Evolutionary conservation across 2,113 vertebrate genomes (phyloP).

Genomic region (Pardalotus punctatus): DNA sequence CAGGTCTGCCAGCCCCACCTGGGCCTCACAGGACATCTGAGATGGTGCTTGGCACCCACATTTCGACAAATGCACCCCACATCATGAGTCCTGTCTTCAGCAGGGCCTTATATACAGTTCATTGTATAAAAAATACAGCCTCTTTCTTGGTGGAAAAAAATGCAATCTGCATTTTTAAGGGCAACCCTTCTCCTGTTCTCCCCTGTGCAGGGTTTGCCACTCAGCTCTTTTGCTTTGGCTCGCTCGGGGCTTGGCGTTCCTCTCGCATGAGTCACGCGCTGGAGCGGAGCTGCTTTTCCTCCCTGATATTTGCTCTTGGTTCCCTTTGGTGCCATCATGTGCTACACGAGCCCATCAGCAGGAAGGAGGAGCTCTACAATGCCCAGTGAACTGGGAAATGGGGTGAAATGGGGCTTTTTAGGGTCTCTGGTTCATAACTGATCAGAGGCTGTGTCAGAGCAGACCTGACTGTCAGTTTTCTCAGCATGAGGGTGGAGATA

Average conservation of each 20-base stretch:
- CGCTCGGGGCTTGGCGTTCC: background rate
- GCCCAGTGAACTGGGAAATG: background rate
- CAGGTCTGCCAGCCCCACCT: background rate
- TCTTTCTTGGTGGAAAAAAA: background rate
- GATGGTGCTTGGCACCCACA: background rate
- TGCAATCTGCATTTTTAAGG: background rate
- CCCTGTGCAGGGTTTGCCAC: background rate
- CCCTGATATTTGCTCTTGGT: background rate
- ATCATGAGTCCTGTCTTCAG: background rate
- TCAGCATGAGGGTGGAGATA: background rate
- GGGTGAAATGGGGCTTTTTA: background rate
- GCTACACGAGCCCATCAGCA: background rate
- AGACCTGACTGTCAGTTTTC: background rate
- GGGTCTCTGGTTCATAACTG: background rate
- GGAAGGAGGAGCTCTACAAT: background rate
- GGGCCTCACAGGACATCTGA: background rate
- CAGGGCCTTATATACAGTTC: background rate
- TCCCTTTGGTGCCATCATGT: slow-evolving; percentile 52
- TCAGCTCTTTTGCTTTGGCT: slow-evolving; percentile 13
- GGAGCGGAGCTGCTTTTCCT: background rate
- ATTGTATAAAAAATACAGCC: background rate
- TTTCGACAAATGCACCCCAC: background rate
- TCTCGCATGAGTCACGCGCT: background rate
- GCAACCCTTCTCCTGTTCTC: background rate
- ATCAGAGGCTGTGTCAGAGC: background rate